These are phyloP conservation scores for Atrina japonica DNA, from an alignment of 2,888 invertebrate genomes.

Conservation along the genomic window DNA sequence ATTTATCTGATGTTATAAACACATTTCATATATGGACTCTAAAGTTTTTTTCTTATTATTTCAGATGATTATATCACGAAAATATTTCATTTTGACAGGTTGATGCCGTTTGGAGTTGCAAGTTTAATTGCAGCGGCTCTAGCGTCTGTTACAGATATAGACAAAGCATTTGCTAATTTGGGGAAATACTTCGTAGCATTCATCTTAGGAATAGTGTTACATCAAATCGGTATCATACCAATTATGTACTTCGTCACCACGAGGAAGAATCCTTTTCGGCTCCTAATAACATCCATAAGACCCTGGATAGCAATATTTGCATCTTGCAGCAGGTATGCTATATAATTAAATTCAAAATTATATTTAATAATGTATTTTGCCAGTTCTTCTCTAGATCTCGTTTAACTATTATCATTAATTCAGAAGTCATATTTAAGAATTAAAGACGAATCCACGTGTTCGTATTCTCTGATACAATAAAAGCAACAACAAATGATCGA, in stretches of 20 bases:
- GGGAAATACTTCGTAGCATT: slow-evolving; percentile 62
- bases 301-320: slow-evolving; percentile 59
- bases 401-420: too few species aligned
- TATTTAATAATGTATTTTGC: too few species aligned
- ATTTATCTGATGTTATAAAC: too few species aligned
- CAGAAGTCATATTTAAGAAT: too few species aligned
- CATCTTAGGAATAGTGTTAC: slow-evolving; percentile 55
- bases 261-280: slow-evolving; percentile 59
- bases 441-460: too few species aligned
- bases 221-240: slow-evolving; percentile 59
- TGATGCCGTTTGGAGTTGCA: slow-evolving; percentile 67
- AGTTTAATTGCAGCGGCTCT: slow-evolving; percentile 65
- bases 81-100: too few species aligned
- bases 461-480: too few species aligned
- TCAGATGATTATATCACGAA: too few species aligned
- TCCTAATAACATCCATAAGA: slow-evolving; percentile 47
- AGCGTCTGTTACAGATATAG: slow-evolving; percentile 50
- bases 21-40: too few species aligned
- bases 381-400: too few species aligned
- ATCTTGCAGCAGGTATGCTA: slow-evolving; percentile 55
- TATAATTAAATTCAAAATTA: not conserved
- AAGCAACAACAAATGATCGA: too few species aligned
- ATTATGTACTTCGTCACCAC: slow-evolving; percentile 52
- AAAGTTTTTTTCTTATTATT: too few species aligned
- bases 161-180: slow-evolving; percentile 54